Conservation (phyloP, 2,797 vertebrate species). For the Epinephelus malabaricus region DNA sequence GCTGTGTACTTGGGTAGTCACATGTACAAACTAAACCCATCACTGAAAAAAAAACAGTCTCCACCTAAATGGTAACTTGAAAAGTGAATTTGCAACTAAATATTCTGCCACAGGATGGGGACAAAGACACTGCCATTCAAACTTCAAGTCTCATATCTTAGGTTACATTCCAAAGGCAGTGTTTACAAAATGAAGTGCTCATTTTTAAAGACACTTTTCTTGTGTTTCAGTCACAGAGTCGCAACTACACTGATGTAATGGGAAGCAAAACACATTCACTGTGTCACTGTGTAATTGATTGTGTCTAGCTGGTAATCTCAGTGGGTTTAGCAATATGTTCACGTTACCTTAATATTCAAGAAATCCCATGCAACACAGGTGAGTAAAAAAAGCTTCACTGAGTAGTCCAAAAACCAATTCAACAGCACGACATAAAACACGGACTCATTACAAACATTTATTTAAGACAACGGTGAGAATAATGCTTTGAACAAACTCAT, state of each 20-base stretch:
- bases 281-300: too few relatives aligned
- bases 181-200: neutral
- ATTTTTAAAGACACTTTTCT: neutral
- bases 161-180: neutral
- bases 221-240: neutral
- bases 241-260: neutral
- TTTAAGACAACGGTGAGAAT: constrained; percentile 14
- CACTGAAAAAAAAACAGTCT: constrained; percentile 4
- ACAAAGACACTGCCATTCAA: constrained; percentile 41
- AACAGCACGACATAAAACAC: neutral
- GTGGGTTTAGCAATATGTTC: too few relatives aligned
- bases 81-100: constrained; percentile 22
- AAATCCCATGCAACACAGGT: neutral
- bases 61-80: neutral
- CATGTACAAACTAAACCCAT: neutral
- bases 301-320: neutral
- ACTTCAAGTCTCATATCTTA: neutral
- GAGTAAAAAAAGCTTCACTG: neutral
- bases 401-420: neutral
- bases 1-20: neutral
- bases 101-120: constrained; percentile 60
- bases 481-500: constrained; percentile 15
- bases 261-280: neutral
- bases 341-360: neutral
- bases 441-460: constrained; percentile 33